These are phyloP conservation scores for Scylla paramamosain DNA, from an alignment of 1,140 invertebrate genomes.

Conservation along the genomic window DNA sequence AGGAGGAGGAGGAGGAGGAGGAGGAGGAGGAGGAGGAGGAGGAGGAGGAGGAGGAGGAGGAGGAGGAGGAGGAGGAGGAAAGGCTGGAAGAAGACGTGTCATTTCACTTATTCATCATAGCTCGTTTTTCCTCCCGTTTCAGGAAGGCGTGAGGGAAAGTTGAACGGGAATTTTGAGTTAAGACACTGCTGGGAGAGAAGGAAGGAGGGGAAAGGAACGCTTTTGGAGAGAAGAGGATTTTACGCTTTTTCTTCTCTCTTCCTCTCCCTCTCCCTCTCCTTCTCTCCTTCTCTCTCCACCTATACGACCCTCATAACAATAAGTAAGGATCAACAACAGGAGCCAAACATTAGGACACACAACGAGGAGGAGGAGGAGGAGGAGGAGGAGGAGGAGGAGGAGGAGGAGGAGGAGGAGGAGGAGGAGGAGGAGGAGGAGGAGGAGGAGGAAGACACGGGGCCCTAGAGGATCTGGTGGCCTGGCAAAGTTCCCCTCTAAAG, in stretches of 20 bases:
- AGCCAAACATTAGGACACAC: neutral
- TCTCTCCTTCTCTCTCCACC: neutral
- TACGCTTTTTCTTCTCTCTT: neutral
- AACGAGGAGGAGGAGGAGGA: neutral
- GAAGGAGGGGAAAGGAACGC: neutral
- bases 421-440: neutral
- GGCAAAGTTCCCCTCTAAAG: conserved; percentile 29
- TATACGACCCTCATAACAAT: neutral
- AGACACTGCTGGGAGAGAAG: neutral
- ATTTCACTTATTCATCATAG: conserved; percentile 24
- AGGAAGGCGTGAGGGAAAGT: neutral
- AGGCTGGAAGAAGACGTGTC: neutral
- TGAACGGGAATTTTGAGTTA: conserved; percentile 17
- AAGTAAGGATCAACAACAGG: neutral
- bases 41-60: neutral
- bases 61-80: neutral
- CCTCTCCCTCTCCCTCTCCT: neutral
- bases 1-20: neutral
- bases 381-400: neutral
- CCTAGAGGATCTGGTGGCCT: conserved; percentile 5
- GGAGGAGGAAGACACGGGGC: neutral
- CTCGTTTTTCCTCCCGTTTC: neutral
- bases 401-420: neutral
- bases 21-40: neutral
- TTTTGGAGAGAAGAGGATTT: neutral